These are phyloP conservation scores for Myotis yumanensis DNA, from an alignment of 2,113 vertebrate species.

Conservation along the genomic window DNA sequence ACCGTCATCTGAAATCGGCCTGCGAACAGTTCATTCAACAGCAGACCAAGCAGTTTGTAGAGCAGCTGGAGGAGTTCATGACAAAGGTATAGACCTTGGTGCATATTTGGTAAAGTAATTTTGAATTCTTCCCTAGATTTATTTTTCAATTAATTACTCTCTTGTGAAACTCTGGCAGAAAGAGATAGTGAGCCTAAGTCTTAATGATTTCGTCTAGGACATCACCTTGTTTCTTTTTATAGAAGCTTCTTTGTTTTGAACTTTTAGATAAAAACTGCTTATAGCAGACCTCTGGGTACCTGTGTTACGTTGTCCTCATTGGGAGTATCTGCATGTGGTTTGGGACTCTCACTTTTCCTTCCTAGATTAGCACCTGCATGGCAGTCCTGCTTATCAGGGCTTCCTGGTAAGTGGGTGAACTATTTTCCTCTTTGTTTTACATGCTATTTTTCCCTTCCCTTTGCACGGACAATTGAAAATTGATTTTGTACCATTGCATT, in stretches of 20 bases:
- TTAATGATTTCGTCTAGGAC: background rate
- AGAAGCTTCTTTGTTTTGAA: background rate
- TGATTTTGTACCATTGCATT: background rate
- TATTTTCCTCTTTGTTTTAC: background rate
- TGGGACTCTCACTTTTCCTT: background rate
- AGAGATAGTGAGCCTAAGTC: background rate
- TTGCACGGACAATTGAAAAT: background rate
- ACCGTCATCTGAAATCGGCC: slow-evolving; percentile 95
- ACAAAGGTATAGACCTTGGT: slow-evolving; percentile 88
- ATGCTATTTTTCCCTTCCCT: background rate
- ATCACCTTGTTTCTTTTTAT: background rate
- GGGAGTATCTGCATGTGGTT: background rate
- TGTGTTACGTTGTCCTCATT: background rate
- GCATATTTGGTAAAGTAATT: background rate
- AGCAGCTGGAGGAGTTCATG: slow-evolving; percentile 96
- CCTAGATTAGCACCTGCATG: background rate
- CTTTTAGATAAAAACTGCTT: background rate
- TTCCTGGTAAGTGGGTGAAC: background rate
- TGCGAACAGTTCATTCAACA: slow-evolving; percentile 99
- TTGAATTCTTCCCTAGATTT: background rate
- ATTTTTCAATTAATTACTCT: background rate
- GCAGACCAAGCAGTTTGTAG: slow-evolving; percentile 94
- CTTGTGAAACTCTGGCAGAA: background rate
- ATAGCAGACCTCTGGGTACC: background rate
- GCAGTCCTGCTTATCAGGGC: background rate